These are phyloP conservation scores for Chrysotoxum bicinctum DNA, from an alignment of 2,888 invertebrate species.

Conservation along the genomic window DNA sequence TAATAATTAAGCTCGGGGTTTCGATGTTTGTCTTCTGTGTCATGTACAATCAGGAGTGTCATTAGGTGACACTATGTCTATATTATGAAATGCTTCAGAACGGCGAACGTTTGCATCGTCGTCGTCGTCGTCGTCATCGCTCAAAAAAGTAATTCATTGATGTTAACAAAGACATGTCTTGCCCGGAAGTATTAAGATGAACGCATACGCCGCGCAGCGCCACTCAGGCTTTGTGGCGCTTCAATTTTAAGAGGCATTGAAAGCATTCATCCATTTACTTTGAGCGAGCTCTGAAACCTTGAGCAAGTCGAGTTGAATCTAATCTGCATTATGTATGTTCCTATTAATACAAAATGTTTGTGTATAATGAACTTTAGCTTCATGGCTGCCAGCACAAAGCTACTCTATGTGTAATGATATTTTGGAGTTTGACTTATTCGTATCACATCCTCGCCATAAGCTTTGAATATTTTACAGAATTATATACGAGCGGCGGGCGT, in stretches of 20 bases:
- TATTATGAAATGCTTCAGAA: background rate
- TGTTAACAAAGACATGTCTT: constrained; percentile 8
- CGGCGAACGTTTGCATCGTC: background rate
- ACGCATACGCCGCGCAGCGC: background rate
- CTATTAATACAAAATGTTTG: constrained; percentile 21
- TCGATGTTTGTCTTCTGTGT: constrained; percentile 15
- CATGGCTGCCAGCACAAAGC: background rate
- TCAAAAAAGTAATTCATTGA: constrained; percentile 15
- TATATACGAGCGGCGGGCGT: background rate
- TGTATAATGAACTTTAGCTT: constrained; percentile 9
- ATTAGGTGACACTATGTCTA: constrained; percentile 5
- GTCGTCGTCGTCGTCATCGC: constrained; percentile 7
- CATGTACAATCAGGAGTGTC: constrained; percentile 20
- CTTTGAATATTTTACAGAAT: background rate
- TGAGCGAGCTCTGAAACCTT: background rate
- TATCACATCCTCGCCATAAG: background rate
- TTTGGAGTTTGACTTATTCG: background rate
- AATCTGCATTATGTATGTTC: constrained; percentile 26
- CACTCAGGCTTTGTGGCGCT: background rate
- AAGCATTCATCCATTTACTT: constrained; percentile 31
- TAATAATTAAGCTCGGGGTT: constrained; percentile 24
- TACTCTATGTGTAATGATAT: background rate
- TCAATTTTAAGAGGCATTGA: constrained; percentile 9
- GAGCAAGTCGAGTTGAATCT: background rate
- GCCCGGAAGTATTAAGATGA: constrained; percentile 14